Evolutionary conservation across 2,888 invertebrate species (phyloP).

Genomic region (Orthonychiurus folsomi): DNA sequence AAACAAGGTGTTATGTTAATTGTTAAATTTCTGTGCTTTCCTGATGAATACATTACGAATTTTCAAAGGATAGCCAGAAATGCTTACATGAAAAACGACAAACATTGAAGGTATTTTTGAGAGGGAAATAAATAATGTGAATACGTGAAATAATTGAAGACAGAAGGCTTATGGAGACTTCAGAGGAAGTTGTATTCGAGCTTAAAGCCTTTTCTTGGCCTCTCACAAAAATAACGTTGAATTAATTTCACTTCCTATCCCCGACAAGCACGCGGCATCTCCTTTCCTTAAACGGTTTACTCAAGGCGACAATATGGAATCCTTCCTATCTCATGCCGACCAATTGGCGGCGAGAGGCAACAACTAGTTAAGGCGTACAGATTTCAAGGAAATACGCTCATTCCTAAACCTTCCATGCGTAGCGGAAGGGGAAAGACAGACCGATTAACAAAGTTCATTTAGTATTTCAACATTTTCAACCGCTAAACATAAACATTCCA

Average conservation of each 20-base stretch:
- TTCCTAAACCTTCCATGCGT: background rate
- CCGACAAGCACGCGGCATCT: background rate
- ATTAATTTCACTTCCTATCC: background rate
- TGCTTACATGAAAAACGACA: background rate
- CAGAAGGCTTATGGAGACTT: background rate
- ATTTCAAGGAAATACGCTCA: background rate
- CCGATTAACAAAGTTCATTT: background rate
- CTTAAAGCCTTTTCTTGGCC: background rate
- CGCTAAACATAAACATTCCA: background rate
- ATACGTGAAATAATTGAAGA: background rate
- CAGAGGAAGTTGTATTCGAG: background rate
- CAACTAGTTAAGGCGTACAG: background rate
- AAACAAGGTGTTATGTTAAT: too few species aligned
- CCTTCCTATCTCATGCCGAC: too few species aligned
- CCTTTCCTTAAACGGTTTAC: background rate
- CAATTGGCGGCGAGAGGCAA: background rate
- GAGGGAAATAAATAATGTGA: too few species aligned
- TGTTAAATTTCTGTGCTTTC: too few species aligned
- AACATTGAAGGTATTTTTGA: background rate
- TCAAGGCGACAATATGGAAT: background rate
- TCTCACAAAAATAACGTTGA: background rate
- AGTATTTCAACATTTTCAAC: background rate
- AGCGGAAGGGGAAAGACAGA: too few species aligned
- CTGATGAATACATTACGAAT: too few species aligned
- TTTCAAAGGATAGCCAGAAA: too few species aligned